These are phyloP conservation scores for Lysandra bellargus DNA, from an alignment of 2,888 invertebrate genomes.

Conservation along the genomic window DNA sequence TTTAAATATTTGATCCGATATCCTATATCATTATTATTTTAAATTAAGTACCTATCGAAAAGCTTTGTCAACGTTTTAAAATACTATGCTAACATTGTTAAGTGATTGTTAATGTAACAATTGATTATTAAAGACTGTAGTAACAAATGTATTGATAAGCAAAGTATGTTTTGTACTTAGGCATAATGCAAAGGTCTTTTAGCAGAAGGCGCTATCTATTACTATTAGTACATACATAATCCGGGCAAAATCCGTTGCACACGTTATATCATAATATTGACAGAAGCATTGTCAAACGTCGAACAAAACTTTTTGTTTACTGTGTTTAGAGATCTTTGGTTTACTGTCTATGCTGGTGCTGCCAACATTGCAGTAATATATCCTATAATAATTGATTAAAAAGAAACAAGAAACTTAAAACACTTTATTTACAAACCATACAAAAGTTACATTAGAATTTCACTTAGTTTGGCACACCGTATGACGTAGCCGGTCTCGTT, in stretches of 20 bases:
- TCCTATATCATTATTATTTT: not conserved
- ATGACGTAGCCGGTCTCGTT: slow-evolving; percentile 57
- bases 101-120: not conserved
- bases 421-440: slow-evolving; percentile 44
- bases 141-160: not conserved
- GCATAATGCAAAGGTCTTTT: no score
- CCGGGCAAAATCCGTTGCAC: no score
- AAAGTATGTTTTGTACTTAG: not conserved
- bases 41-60: not conserved
- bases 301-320: no score
- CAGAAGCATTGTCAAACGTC: no score
- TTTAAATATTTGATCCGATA: not conserved
- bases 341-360: no score
- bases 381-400: not conserved
- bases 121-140: not conserved
- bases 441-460: slow-evolving; percentile 46
- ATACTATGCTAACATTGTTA: not conserved
- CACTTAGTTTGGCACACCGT: slow-evolving; percentile 62
- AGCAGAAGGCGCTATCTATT: no score
- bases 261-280: no score
- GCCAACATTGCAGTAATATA: no score
- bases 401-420: slow-evolving; percentile 25
- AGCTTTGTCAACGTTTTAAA: not conserved
- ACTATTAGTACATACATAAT: no score
- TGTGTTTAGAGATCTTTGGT: no score